These are phyloP conservation scores for Corythoichthys intestinalis DNA, from an alignment of 2,113 vertebrate species.

Conservation along the genomic window DNA sequence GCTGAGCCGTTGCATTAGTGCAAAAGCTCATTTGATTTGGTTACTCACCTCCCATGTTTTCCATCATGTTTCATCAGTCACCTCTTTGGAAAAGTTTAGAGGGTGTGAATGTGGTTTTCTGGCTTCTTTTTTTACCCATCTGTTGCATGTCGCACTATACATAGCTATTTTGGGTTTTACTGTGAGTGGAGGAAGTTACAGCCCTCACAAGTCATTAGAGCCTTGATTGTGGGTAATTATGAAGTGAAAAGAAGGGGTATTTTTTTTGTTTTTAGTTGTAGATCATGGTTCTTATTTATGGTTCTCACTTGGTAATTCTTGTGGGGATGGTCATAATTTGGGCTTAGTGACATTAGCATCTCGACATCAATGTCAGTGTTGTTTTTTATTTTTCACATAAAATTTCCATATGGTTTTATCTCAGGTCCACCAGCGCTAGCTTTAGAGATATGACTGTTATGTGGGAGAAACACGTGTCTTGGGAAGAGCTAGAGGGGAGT, in stretches of 20 bases:
- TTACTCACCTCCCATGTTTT: constrained; percentile 40
- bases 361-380: constrained; percentile 34
- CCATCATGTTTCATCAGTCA: constrained; percentile 41
- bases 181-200: constrained; percentile 44
- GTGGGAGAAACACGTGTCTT: constrained; percentile 18
- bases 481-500: constrained; percentile 2
- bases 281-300: neutral
- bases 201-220: constrained; percentile 42
- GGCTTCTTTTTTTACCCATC: constrained; percentile 53
- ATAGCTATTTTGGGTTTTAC: constrained; percentile 49
- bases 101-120: constrained; percentile 43
- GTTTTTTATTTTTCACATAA: constrained; percentile 33
- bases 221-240: constrained; percentile 40
- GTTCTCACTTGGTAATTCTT: constrained; percentile 2
- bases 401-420: constrained; percentile 50
- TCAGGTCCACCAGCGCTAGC: constrained; percentile 44
- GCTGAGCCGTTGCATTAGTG: constrained; percentile 48
- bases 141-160: constrained; percentile 43
- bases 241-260: constrained; percentile 5
- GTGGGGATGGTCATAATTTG: constrained; percentile 19
- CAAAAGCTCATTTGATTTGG: constrained; percentile 49
- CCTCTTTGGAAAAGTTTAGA: constrained; percentile 52
- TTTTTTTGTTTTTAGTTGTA: neutral
- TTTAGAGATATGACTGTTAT: constrained; percentile 45
- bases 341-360: constrained; percentile 26